These are phyloP conservation scores for Plutella xylostella DNA, from an alignment of 2,888 invertebrate species.

Conservation along the genomic window DNA sequence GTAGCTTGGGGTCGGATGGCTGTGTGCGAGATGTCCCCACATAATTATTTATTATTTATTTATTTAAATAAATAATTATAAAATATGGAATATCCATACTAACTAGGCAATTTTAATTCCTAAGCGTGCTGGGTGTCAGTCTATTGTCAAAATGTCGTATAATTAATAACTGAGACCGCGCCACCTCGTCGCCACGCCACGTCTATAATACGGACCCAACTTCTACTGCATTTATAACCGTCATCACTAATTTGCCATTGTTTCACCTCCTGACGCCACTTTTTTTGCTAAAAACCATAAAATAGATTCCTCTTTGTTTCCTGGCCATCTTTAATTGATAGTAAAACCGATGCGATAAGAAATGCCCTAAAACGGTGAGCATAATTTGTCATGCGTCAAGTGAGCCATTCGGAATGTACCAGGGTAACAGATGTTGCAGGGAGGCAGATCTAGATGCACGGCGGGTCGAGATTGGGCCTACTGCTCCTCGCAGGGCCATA, in stretches of 20 bases:
- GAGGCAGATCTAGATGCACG: background rate
- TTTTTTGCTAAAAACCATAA: constrained; percentile 64
- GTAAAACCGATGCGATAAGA: constrained; percentile 25
- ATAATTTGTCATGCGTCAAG: background rate
- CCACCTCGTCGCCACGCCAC: constrained; percentile 25
- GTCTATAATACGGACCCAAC: constrained; percentile 29
- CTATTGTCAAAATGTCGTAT: constrained; percentile 26
- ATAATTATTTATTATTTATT: too few species aligned
- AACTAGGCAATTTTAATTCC: too few species aligned
- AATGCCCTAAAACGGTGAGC: background rate
- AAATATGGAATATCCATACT: too few species aligned
- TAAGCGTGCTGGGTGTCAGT: constrained; percentile 14
- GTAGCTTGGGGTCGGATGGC: too few species aligned
- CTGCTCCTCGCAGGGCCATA: background rate
- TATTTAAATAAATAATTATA: too few species aligned
- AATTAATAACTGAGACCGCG: constrained; percentile 36
- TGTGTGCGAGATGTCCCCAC: too few species aligned
- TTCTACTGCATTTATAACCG: constrained; percentile 59
- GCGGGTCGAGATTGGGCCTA: constrained; percentile 2
- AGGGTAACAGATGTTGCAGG: background rate
- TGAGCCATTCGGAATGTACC: background rate
- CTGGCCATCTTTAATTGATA: constrained; percentile 53
- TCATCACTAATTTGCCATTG: constrained; percentile 68
- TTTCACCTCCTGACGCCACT: constrained; percentile 60
- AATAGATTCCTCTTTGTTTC: constrained; percentile 51